Base-by-base conservation (phyloP, 2,797 vertebrate species). In the Rhabdomys pumilio region DNA sequence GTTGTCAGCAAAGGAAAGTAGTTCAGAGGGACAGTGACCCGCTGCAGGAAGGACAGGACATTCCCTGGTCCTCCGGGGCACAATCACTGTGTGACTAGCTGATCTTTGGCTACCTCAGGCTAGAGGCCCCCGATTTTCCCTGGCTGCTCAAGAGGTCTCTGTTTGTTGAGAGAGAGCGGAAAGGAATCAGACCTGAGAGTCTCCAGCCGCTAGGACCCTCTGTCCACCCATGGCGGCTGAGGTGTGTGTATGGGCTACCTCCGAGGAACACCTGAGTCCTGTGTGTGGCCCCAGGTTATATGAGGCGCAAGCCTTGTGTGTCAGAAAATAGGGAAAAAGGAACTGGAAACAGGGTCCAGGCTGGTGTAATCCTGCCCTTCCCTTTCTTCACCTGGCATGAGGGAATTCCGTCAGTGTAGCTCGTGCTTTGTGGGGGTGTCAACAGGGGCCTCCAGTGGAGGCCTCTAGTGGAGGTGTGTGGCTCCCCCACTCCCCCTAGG, bases 91-190 rank as follows among this genome's bases (percentile, higher is more conserved):
- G 67, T 34, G 59, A 22, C 31, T 85, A 55, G 59, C 76, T 59
- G 6, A 34, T 75, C 90, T 24, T 41, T 75, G 80, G 53, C 44
- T 55, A 77, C n/a, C 65, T 85, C 31, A 84, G 80, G 44, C 50
- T 6, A 63, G 13, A 31, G 34, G 50, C 72, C 13, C n/a, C 29
- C 44, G 1, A 34, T 63, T 89, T 61, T 79, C 61, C 55, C 55
- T 8, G 57, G 12, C 73, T 96, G 81, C 69, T 95, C 61, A 72
- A 93, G 95, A 90, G 65, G 50, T 73, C 69, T 91, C 69, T 91
- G 17, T 90, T 1, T 61, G 1, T 38, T 55, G 88, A 67, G 80
- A 53, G 55, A 65, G 8, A 67, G 69, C 41, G 79, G 19, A 31
- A 72, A 55, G 85, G 29, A 55, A 47, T 73, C 76, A 61, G 38